Base-by-base conservation (phyloP, 35 echinoderm and acorn worm genomes). In the Holothuria glaberrima region DNA sequence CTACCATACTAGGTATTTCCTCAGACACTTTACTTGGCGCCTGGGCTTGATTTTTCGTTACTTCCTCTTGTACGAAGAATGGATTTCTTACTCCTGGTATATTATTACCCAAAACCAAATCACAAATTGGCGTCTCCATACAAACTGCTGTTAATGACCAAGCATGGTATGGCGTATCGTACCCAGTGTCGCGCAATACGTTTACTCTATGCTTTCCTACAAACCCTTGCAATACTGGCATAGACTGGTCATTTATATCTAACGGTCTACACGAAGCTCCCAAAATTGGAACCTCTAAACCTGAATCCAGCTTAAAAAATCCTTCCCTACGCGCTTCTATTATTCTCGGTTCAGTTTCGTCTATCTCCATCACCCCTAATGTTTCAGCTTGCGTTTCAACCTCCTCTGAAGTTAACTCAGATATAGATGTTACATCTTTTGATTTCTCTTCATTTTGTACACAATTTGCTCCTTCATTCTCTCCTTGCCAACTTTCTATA, bases 51-150 rank as follows among this genome's bases (percentile, higher is more conserved):
- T 45, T n/a, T 25, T 78, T 25, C 21, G 9, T 34, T 0, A 12
- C 4, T n/a, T 78, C 24, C 22, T 78, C 44, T 38, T 10, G 30
- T 34, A 48, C 74, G 80, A 58, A 27, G 28, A 56, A 58, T n/a
- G 48, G 44, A 10, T 84, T 22, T 60, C 74, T 54, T 56, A 84
- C 80, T 5, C 80, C 80, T 9, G 50, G 48, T 60, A 84, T 78
- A 78, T 78, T 78, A 78, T 78, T 78, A 58, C 80, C 80, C 57
- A 84, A 84, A 30, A 84, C 56, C 12, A 84, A 61, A 84, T 84
- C 80, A 61, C 41, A 84, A 27, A 84, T 48, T 58, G 80, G 80
- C 18, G 46, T 54, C 33, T 84, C 46, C 80, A 84, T 84, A 22
- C 80, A 84, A 3, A 84, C 27, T 19, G 80, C 80, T 84, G 26